A percentile compares a stretch with the other conserved stretches of the same genome.
These are phyloP conservation scores for Electrophaes corylata DNA, from an alignment of 2,888 invertebrate species.

Conservation along the genomic window DNA sequence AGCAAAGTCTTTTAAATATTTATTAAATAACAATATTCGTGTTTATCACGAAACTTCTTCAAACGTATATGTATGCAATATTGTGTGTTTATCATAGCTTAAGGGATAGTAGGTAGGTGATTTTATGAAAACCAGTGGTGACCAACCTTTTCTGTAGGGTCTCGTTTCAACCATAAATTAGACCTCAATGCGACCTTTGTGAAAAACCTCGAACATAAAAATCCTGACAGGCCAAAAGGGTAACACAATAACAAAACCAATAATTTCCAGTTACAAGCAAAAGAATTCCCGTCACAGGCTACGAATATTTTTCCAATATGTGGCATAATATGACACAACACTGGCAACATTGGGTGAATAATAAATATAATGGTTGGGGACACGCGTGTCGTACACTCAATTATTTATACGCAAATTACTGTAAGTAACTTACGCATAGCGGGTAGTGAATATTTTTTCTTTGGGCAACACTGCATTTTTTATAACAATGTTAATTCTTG, in stretches of 20 bases:
- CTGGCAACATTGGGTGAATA: slow-evolving; percentile 78
- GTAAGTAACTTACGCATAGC: slow-evolving; percentile 64
- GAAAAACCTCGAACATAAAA: slow-evolving; percentile 26
- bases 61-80: too few relatives aligned
- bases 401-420: slow-evolving; percentile 80
- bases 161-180: slow-evolving; percentile 20
- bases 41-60: too few relatives aligned
- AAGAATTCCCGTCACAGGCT: slow-evolving; percentile 70
- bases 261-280: slow-evolving; percentile 44
- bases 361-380: slow-evolving; percentile 73
- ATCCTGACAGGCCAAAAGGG: slow-evolving; percentile 33
- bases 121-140: slow-evolving; percentile 16
- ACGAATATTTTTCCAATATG: slow-evolving; percentile 78
- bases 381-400: slow-evolving; percentile 69
- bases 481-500: slow-evolving; percentile 1
- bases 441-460: slow-evolving; percentile 26
- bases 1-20: too few relatives aligned
- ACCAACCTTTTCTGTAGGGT: slow-evolving; percentile 16
- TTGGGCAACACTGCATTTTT: slow-evolving; percentile 20
- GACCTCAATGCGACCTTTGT: slow-evolving; percentile 8
- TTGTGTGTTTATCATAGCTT: neutral
- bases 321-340: slow-evolving; percentile 80
- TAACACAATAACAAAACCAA: slow-evolving; percentile 39
- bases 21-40: too few relatives aligned
- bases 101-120: neutral